These are phyloP conservation scores for Tuberolachnus salignus DNA, from an alignment of 2,888 invertebrate species.

Conservation along the genomic window DNA sequence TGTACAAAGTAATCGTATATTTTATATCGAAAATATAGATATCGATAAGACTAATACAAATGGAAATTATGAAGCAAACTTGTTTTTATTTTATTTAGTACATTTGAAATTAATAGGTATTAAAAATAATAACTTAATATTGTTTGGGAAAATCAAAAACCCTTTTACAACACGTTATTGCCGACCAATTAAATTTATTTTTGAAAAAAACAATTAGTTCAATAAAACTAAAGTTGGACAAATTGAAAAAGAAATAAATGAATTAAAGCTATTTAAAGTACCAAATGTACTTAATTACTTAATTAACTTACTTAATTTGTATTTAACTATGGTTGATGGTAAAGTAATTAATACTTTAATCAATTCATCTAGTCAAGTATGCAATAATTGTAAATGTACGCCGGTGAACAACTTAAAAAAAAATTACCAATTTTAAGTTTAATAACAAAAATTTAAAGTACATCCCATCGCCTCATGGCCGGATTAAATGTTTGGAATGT, in stretches of 20 bases:
- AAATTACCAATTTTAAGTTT: too few species aligned
- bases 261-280: not conserved
- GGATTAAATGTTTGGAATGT: constrained; percentile 43
- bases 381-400: too few species aligned
- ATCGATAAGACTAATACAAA: too few species aligned
- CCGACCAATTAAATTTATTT: not conserved
- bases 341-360: too few species aligned
- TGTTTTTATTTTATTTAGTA: too few species aligned
- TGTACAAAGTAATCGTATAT: not conserved
- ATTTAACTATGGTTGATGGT: not conserved
- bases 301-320: not conserved
- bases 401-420: too few species aligned
- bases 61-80: too few species aligned
- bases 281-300: not conserved
- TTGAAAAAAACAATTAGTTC: too few species aligned
- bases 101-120: not conserved
- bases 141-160: not conserved
- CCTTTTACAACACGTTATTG: not conserved
- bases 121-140: not conserved
- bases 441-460: constrained; percentile 11
- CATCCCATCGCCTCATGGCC: not conserved
- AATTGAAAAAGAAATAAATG: too few species aligned
- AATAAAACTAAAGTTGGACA: too few species aligned
- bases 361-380: too few species aligned
- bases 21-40: too few species aligned